phyloP scores from a whole-genome alignment of 30 jellyfish, hydroid and myxozoan species.

The Calvadosia cruxmelitensis region DNA sequence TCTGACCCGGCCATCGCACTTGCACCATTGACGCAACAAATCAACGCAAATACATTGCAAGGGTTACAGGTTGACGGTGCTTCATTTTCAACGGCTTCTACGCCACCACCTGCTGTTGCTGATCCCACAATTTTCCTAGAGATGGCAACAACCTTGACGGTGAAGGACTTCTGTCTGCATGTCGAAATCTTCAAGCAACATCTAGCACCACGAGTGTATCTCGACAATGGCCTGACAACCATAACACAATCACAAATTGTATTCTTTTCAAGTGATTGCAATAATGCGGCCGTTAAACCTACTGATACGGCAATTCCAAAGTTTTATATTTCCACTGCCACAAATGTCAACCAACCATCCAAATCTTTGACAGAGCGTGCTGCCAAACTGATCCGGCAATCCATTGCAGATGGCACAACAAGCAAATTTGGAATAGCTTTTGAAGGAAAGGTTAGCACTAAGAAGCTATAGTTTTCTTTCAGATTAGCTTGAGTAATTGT shows the following conservation, averaged over 20 bases:
- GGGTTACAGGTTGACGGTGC: not conserved
- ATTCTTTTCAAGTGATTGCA: not conserved
- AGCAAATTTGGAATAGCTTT: constrained; percentile 55
- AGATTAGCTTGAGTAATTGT: not conserved
- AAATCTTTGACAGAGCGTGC: constrained; percentile 19
- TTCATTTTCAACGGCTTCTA: not conserved
- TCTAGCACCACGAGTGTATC: not conserved
- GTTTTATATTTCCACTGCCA: not conserved
- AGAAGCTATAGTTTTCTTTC: too few relatives aligned
- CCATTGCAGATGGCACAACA: constrained; percentile 49
- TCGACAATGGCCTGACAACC: not conserved
- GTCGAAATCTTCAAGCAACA: not conserved
- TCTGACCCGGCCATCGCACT: not conserved
- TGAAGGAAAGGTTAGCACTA: constrained; percentile 40
- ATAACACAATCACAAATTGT: not conserved
- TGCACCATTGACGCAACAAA: not conserved
- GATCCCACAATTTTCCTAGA: not conserved
- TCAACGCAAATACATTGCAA: not conserved
- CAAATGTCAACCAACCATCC: not conserved
- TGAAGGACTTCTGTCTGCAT: not conserved
- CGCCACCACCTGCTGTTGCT: not conserved
- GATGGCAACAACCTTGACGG: not conserved
- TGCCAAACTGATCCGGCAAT: constrained; percentile 26
- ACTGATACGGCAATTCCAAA: not conserved
- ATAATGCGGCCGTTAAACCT: not conserved